Evolutionary conservation across 1,140 invertebrate species (phyloP).

Genomic region (Berghia stephanieae): DNA sequence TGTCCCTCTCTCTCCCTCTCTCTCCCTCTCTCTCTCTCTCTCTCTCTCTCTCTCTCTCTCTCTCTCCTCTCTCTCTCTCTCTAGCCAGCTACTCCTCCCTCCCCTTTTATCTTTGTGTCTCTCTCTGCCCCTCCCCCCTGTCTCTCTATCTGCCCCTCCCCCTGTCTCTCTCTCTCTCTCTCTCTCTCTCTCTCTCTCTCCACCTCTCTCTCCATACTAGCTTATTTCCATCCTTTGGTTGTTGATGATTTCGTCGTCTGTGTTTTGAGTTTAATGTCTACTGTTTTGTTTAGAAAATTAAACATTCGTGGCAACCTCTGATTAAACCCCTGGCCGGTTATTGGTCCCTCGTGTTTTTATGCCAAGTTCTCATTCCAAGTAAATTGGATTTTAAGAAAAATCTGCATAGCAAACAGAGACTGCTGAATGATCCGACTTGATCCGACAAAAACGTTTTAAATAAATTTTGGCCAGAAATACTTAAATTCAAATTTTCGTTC

Average conservation of each 20-base stretch:
- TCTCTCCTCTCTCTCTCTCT: not conserved
- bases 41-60: constrained; percentile 1
- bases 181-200: too few relatives aligned
- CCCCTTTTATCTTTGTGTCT: too few relatives aligned
- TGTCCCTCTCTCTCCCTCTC: not conserved
- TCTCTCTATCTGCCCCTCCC: too few relatives aligned
- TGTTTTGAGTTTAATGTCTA: not conserved
- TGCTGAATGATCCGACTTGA: too few relatives aligned
- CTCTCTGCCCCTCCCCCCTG: too few relatives aligned
- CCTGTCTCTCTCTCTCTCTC: too few relatives aligned
- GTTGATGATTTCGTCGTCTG: not conserved
- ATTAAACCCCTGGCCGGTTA: not conserved
- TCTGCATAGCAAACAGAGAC: too few relatives aligned
- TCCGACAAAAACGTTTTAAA: too few relatives aligned
- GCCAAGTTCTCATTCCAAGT: not conserved
- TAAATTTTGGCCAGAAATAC: too few relatives aligned
- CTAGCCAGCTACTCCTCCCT: too few relatives aligned
- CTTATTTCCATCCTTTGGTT: not conserved
- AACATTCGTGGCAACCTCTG: not conserved
- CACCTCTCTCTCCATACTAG: too few relatives aligned
- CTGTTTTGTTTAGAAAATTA: not conserved
- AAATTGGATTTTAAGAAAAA: not conserved
- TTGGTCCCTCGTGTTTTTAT: not conserved
- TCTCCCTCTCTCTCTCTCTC: not conserved
- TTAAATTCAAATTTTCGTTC: too few relatives aligned